Base-by-base conservation (phyloP, 1,140 invertebrate species). In the Drosophila tsacasi region DNA sequence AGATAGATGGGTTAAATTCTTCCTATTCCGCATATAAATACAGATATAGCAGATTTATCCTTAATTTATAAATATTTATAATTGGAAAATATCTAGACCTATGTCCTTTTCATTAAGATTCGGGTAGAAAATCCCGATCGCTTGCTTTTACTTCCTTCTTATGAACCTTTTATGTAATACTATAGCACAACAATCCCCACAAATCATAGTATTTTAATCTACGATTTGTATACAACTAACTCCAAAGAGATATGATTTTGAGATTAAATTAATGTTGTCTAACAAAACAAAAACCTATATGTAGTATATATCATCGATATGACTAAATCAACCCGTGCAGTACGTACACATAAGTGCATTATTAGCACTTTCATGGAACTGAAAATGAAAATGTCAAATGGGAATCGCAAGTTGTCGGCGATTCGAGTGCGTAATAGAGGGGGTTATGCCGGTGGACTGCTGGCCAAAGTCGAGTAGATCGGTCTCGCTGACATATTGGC, bases 341-440 rank as follows among this genome's bases (percentile, higher is more conserved):
- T 67, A 76, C 62, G 27, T 17, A 59, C 19, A 46, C 73, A 65
- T 76, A 76, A 76, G 40, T 78, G 75, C 75, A 78, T 79, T 72
- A 79, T 79, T 79, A 78, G 61, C 76, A 72, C 76, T 72, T 79
- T 79, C 67, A 79, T 79, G 76, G 76, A 79, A 79, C n/a, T 79
- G 55, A 54, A 60, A 79, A 57, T 73, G 76, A 65, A 76, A 76
- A 76, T 76, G 74, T 76, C 74, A 76, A 76, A 76, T 59, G 74
- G 19, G 61, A 64, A 54, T 30, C 58, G 19, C 40, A n/a, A 19
- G 44, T 21, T 32, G 57, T 42, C n/a, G 21, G 17, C 46, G 30
- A n/a, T 15, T 10, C 9, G 21, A 71, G 74, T 78, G 84, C 84
- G 84, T 89, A 17, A 49, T 40, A 32, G 27, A 47, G 76, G 69